A percentile compares a stretch with the other conserved stretches of the same genome.
phyloP scores from a whole-genome alignment of 2,113 vertebrate genomes.

The Etheostoma cragini region DNA sequence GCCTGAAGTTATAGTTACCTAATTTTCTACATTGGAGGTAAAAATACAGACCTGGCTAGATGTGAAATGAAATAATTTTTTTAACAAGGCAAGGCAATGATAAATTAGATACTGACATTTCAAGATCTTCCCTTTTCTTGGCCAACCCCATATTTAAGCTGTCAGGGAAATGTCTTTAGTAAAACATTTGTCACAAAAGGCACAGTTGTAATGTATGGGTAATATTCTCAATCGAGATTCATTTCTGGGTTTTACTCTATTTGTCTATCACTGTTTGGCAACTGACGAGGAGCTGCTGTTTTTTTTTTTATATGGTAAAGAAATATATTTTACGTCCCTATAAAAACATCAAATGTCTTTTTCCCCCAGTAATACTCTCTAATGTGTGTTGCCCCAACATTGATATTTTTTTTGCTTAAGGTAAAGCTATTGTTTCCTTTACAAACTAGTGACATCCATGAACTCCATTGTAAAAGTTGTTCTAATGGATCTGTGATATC shows the following conservation, averaged over 20 bases:
- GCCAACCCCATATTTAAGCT: neutral
- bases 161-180: neutral
- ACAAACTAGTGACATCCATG: conserved; percentile 16
- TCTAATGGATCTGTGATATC: conserved; percentile 18
- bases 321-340: neutral
- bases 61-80: too few species aligned
- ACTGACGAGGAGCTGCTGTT: neutral
- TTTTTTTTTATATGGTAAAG: neutral
- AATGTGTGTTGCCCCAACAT: conserved; percentile 4
- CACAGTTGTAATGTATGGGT: neutral
- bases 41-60: too few species aligned
- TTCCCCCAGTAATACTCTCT: neutral
- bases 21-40: neutral
- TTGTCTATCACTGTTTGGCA: neutral
- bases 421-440: conserved; percentile 21
- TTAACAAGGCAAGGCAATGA: neutral
- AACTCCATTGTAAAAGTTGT: conserved; percentile 24
- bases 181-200: neutral
- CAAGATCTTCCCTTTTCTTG: neutral
- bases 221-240: neutral
- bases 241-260: neutral
- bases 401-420: neutral
- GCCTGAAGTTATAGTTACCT: neutral
- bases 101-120: neutral
- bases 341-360: neutral